Evolutionary conservation across 2,113 vertebrate species (phyloP).

Genomic region (Grus americana): DNA sequence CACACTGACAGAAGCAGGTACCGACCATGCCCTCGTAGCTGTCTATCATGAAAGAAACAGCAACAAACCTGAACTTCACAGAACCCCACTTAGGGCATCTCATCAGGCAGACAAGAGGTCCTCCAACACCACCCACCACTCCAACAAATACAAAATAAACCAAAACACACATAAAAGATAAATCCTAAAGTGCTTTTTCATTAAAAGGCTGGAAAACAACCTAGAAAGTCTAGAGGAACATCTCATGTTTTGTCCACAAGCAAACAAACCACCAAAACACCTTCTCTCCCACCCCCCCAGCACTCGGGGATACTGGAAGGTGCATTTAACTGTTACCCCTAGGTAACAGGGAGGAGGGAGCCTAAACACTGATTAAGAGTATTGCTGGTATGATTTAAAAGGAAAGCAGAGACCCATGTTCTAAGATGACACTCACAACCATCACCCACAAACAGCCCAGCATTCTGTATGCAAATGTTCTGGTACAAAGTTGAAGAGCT

Average conservation of each 20-base stretch:
- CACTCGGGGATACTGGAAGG: background rate
- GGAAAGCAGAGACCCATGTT: background rate
- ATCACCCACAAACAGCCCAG: background rate
- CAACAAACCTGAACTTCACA: background rate
- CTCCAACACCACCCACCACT: background rate
- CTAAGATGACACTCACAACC: background rate
- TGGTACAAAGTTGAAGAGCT: background rate
- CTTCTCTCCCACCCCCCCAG: background rate
- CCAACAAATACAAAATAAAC: background rate
- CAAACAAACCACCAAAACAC: background rate
- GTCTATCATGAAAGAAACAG: background rate
- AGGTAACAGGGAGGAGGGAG: background rate
- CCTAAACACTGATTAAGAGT: background rate
- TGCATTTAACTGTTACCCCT: background rate
- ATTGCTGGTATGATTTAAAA: background rate
- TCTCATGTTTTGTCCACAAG: background rate
- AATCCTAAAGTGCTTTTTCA: background rate
- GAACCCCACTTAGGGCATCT: background rate
- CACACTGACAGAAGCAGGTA: no score
- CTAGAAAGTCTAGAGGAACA: background rate
- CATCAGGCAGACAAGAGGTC: background rate
- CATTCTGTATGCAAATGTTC: background rate
- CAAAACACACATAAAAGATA: background rate
- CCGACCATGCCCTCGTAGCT: fast-evolving
- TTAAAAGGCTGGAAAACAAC: background rate